Evolutionary conservation across 2,888 invertebrate species (phyloP).

Genomic region (Torymus auratus): DNA sequence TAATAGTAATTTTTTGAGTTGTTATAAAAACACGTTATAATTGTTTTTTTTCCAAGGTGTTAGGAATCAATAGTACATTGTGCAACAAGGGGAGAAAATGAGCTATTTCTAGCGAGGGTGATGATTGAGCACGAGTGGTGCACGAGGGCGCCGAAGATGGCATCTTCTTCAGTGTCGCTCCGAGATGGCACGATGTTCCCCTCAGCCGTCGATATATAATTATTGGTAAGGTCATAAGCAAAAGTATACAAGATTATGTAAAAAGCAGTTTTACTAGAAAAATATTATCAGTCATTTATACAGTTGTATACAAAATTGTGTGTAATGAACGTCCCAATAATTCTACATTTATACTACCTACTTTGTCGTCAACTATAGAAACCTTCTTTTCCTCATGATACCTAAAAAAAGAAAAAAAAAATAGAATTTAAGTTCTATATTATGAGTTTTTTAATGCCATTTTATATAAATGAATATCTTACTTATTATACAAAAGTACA

Average conservation of each 20-base stretch:
- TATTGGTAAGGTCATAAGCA: no score
- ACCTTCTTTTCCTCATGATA: constrained; percentile 16
- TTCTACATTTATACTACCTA: constrained; percentile 50
- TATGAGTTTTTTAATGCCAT: not conserved
- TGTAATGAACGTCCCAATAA: constrained; percentile 44
- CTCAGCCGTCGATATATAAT: no score
- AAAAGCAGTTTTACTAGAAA: not conserved
- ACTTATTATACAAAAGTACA: constrained; percentile 80
- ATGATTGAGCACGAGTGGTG: no score
- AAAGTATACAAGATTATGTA: not conserved
- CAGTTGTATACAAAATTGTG: constrained; percentile 48
- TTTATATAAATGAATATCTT: constrained; percentile 62
- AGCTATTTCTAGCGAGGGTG: no score
- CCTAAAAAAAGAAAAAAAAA: constrained; percentile 38
- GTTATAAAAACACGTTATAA: no score
- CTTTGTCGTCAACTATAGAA: constrained; percentile 37
- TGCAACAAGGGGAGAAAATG: no score
- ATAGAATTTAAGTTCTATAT: not conserved
- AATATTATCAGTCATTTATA: not conserved
- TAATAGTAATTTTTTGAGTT: no score
- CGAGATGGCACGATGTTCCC: no score
- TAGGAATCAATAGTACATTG: no score
- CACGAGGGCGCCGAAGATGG: no score
- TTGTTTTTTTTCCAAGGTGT: no score
- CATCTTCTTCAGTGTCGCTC: no score